Evolutionary conservation across 2,888 invertebrate species (phyloP), one percentile per base, ranked within the genome.

Genomic region (Watsonalla cultraria): DNA sequence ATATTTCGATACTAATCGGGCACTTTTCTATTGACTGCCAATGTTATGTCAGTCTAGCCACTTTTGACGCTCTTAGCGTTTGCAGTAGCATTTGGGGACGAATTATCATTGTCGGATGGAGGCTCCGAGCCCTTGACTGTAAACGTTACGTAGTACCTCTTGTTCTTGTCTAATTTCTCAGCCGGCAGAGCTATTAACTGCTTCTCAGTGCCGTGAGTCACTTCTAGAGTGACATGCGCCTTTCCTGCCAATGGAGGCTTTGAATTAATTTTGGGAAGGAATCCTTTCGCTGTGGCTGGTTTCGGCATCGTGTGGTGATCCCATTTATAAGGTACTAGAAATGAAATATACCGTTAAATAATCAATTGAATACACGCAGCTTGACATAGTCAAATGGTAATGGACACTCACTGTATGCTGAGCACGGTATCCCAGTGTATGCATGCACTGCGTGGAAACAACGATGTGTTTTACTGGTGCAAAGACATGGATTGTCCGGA

Each of bases 381-480:
- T 52, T 6, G 8, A 45, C 34, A 45, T 14, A 48, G 2, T 24
- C 51, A 9, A 46, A 15, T 51, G 15, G 39, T 45, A 34, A 53
- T 8, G n/a, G 2, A 42, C 70, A 94, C 96, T 95, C 91, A 96
- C 96, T 93, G 81, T 96, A 96, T 46, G 96, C 96, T 45, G 96
- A 96, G 80, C 96, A 96, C 4, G 97, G 97, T 54, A 97, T 92
- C 8, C 96, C 96, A 5, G 97, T 97, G 76, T 97, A 97, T 34
- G 97, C 97, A 80, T 97, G 97, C 8, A 97, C 94, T 2, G 97
- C 97, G 78, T 98, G 97, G 77, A 95, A 94, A 85, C 98, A 98
- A 64, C 97, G 92, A 78, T 97, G 96, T 4, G 97, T 97, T 73
- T 95, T 95, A 65, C 95, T 95, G 11, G 96, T 96, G 78, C 97